Evolutionary conservation across 1,140 invertebrate genomes (phyloP).

Genomic region (Physella acuta): DNA sequence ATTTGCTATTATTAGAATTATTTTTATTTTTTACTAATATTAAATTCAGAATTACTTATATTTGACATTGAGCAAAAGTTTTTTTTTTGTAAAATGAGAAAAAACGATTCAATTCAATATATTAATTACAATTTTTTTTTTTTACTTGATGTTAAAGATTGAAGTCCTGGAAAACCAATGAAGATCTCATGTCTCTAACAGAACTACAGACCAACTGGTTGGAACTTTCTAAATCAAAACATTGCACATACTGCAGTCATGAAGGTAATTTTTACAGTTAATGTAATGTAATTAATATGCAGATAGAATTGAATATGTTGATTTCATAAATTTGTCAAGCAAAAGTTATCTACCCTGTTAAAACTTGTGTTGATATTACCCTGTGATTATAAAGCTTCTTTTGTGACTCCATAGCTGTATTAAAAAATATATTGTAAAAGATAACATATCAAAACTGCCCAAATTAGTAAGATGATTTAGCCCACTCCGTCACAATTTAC

Average conservation of each 20-base stretch:
- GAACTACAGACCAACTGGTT: background rate
- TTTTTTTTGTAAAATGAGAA: background rate
- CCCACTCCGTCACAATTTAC: no score
- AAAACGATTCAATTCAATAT: background rate
- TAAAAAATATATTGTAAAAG: no score
- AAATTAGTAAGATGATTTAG: no score
- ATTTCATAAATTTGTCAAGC: no score
- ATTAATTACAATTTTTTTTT: background rate
- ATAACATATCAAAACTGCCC: no score
- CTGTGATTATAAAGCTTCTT: no score
- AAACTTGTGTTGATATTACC: no score
- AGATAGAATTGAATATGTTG: background rate
- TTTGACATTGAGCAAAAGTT: background rate
- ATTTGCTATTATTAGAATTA: background rate
- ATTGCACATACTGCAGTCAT: constrained; percentile 14
- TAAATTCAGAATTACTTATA: background rate
- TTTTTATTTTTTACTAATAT: background rate
- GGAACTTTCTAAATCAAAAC: constrained; percentile 1
- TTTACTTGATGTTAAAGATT: background rate
- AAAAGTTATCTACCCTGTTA: no score
- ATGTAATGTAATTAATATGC: background rate
- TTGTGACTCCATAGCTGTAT: no score
- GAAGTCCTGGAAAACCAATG: no score
- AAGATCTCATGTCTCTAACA: no score
- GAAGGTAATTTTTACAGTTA: background rate